Base-by-base conservation (phyloP, 2,113 vertebrate species). In the Chaetodon auriga region DNA sequence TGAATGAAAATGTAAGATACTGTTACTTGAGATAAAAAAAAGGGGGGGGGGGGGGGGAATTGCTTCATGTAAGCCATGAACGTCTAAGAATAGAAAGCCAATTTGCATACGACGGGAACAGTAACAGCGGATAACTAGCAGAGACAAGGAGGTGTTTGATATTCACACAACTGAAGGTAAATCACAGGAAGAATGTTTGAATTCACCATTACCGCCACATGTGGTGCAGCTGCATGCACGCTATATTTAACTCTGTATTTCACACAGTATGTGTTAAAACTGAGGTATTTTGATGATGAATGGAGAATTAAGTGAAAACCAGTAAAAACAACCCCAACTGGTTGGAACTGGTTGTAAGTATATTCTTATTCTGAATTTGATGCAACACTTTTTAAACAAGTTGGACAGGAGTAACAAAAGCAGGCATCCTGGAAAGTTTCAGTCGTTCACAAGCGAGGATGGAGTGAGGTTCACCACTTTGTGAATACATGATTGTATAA, bases 51-150 rank as follows among this genome's bases (percentile, higher is more conserved):
- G 4, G 12, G 23, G 7, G 13, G 25, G 38, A 14, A 25, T 19
- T 36, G 25, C 68, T 73, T 64, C 43, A 61, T 65, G 36, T 69
- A 46, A 75, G 75, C 30, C 6, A 15, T 1, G 13, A 71, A n/a
- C 74, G 45, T 79, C 71, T 80, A 83, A 75, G 63, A 78, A 86
- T 74, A 84, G 78, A 83, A 45, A 49, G 4, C 16, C 2, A 55
- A 91, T 89, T 90, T 77, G 65, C 85, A 87, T 91, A 58, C 65
- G 72, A 80, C 46, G 64, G 76, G 11, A 62, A 80, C 46, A 68
- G 76, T 16, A 62, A 38, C 57, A 68, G 82, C 48, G 72, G 36
- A 75, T 69, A 61, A 21, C 66, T 62, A 43, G 46, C 60, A 60
- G 61, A 68, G 51, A 18, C 9, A 21, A n/a, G 54, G 54, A 78